phyloP scores from a whole-genome alignment of 2,797 vertebrate genomes.

The Rhynchotus rufescens region DNA sequence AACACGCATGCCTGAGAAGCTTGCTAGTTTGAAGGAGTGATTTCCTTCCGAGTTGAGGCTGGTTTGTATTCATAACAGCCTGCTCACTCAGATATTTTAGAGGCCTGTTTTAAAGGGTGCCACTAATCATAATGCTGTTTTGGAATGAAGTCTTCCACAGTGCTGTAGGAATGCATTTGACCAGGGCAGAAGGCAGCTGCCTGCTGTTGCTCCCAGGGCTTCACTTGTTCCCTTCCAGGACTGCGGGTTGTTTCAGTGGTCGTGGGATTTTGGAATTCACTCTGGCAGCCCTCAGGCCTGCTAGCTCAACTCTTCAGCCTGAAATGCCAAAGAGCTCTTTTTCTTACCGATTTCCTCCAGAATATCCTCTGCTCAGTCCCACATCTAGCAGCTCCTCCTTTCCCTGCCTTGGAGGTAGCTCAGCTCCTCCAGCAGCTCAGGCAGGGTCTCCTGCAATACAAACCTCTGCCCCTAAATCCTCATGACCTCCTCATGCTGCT shows the following conservation, averaged over 20 bases:
- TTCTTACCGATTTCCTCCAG: neutral
- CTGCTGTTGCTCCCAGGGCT: neutral
- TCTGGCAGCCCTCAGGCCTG: neutral
- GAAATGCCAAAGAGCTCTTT: neutral
- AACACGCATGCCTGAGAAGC: neutral
- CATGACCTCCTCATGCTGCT: neutral
- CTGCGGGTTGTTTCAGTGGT: neutral
- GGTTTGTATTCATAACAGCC: neutral
- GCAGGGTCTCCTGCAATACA: neutral
- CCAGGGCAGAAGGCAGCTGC: rapidly evolving
- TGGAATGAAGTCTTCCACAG: neutral
- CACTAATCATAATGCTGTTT: rapidly evolving
- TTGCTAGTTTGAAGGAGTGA: neutral
- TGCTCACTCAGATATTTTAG: rapidly evolving
- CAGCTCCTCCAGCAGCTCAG: neutral
- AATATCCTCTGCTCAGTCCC: neutral
- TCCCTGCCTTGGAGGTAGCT: neutral
- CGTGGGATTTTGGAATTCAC: neutral
- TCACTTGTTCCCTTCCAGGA: neutral
- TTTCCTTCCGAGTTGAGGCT: neutral
- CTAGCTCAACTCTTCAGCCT: neutral
- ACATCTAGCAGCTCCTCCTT: neutral
- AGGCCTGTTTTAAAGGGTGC: neutral
- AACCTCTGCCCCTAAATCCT: neutral
- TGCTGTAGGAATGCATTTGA: neutral